Evolutionary conservation across 2,888 invertebrate species (phyloP).

Genomic region (Aelia acuminata): DNA sequence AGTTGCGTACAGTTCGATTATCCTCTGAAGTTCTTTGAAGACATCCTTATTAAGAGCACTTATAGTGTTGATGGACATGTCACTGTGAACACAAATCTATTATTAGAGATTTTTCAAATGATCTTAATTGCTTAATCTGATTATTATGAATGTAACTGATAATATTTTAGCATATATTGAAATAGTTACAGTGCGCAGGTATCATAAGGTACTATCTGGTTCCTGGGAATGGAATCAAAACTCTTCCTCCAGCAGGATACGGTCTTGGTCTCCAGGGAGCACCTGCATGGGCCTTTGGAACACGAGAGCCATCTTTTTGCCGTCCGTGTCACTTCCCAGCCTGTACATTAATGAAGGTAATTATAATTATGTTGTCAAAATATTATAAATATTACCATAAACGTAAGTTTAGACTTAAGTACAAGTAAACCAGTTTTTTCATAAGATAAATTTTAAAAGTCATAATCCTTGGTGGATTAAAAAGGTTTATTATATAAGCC

Average conservation of each 20-base stretch:
- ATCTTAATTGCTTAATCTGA: background rate
- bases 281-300: slow-evolving; percentile 76
- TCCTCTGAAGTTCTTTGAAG: slow-evolving; percentile 76
- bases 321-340: slow-evolving; percentile 76
- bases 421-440: no score
- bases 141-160: no score
- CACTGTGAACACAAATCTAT: slow-evolving; percentile 71
- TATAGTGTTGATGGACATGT: slow-evolving; percentile 80
- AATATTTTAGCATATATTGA: background rate
- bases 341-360: slow-evolving; percentile 69
- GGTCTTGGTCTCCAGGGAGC: slow-evolving; percentile 76
- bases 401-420: no score
- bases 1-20: slow-evolving; percentile 72
- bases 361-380: background rate
- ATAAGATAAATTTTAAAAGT: no score
- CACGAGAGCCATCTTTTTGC: slow-evolving; percentile 77
- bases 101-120: background rate
- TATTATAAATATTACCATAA: no score
- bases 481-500: no score
- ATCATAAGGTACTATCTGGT: slow-evolving; percentile 77
- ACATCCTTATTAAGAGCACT: slow-evolving; percentile 79
- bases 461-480: no score
- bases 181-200: slow-evolving; percentile 73
- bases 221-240: slow-evolving; percentile 74
- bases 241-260: slow-evolving; percentile 80